Conservation (phyloP, 1,140 invertebrate species). For the Thaumetopoea pityocampa region DNA sequence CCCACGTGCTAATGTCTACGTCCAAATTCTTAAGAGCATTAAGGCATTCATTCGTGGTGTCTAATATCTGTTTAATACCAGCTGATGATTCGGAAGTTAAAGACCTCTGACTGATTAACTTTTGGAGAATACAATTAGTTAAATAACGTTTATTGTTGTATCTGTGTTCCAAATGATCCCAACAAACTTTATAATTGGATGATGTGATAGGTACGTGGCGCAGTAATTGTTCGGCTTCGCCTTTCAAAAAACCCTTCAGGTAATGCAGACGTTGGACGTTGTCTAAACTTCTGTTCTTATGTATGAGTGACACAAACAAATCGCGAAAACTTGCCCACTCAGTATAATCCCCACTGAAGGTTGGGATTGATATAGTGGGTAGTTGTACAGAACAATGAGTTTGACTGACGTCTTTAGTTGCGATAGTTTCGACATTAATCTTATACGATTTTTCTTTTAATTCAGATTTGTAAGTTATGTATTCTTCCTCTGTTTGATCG, state of each 20-base stretch:
- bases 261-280: conserved; percentile 8
- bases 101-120: neutral
- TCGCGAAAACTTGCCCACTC: conserved; percentile 6
- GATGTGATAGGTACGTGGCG: neutral
- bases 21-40: conserved; percentile 10
- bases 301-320: conserved; percentile 7
- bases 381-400: neutral
- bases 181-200: conserved; percentile 1
- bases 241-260: neutral
- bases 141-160: conserved; percentile 7
- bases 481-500: neutral
- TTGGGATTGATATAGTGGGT: conserved; percentile 2
- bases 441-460: neutral
- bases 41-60: conserved; percentile 21
- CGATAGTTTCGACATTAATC: neutral
- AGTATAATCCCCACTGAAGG: conserved; percentile 1
- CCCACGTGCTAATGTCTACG: conserved; percentile 19
- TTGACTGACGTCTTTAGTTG: neutral
- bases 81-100: conserved; percentile 1
- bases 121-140: neutral
- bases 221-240: conserved; percentile 6
- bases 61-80: conserved; percentile 19
- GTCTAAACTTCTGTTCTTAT: neutral
- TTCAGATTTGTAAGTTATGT: neutral
- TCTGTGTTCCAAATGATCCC: neutral